These are phyloP conservation scores for Drosophila pruinosa DNA, from an alignment of 1,140 invertebrate species.

Conservation along the genomic window DNA sequence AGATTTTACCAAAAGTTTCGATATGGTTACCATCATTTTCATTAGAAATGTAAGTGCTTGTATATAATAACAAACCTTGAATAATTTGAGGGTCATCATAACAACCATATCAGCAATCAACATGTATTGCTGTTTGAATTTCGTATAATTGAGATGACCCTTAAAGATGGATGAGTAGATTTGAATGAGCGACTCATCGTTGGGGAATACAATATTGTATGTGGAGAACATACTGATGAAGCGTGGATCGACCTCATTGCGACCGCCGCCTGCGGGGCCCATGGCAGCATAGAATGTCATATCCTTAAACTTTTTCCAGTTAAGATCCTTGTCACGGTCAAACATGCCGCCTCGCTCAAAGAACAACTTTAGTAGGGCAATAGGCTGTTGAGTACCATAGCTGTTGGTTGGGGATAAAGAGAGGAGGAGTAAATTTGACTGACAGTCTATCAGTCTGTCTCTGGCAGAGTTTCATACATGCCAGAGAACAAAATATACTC, in stretches of 20 bases:
- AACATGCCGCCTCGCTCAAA: slow-evolving; percentile 94
- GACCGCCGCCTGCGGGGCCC: slow-evolving; percentile 89
- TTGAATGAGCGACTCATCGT: slow-evolving; percentile 89
- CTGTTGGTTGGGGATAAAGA: slow-evolving; percentile 82
- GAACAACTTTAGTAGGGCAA: slow-evolving; percentile 93
- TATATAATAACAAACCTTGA: slow-evolving; percentile 85
- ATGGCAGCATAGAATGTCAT: slow-evolving; percentile 92
- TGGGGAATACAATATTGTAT: slow-evolving; percentile 93
- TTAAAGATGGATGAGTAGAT: slow-evolving; percentile 93
- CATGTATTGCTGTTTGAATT: slow-evolving; percentile 88
- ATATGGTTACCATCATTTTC: not conserved
- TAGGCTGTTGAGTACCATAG: slow-evolving; percentile 96
- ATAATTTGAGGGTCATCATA: slow-evolving; percentile 91
- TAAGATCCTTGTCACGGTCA: slow-evolving; percentile 93
- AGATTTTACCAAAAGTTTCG: not conserved
- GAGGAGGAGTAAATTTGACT: not conserved
- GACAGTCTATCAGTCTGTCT: slow-evolving; percentile 10
- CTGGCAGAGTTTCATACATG: not conserved
- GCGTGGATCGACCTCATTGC: slow-evolving; percentile 94
- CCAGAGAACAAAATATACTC: slow-evolving; percentile 39
- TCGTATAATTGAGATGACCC: slow-evolving; percentile 87
- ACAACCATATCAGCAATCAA: slow-evolving; percentile 87
- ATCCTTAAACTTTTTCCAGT: slow-evolving; percentile 94
- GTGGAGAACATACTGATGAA: slow-evolving; percentile 95
- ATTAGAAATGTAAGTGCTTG: too few species aligned